A percentile compares a stretch with the other conserved stretches of the same genome.
Conservation (phyloP, 1,140 invertebrate genomes). For the Drosophila kepulauana region DNA sequence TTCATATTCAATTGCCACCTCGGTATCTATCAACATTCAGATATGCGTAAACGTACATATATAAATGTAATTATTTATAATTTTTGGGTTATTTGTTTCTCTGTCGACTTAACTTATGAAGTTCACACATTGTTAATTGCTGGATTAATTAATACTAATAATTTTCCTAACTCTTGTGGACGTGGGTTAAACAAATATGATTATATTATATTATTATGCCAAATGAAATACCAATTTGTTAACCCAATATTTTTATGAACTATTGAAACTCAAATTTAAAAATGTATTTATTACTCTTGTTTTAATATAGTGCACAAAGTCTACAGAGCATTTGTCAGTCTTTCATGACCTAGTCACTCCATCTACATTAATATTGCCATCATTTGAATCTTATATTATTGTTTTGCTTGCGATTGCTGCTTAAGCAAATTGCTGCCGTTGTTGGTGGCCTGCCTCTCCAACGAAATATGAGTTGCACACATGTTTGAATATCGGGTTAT, state of each 20-base stretch:
- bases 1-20: constrained; percentile 58
- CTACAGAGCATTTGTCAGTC: constrained; percentile 32
- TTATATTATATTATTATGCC: no score
- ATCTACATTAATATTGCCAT: constrained; percentile 45
- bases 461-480: constrained; percentile 70
- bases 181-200: no score
- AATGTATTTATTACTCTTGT: no score
- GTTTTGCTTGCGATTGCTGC: constrained; percentile 38
- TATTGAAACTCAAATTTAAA: no score
- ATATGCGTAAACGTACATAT: constrained; percentile 5
- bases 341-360: not conserved
- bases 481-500: constrained; percentile 39
- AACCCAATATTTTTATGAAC: no score
- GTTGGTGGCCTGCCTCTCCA: constrained; percentile 15
- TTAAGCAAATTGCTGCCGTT: constrained; percentile 44
- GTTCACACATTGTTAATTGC: constrained; percentile 64
- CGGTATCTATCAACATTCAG: constrained; percentile 35
- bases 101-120: constrained; percentile 57
- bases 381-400: constrained; percentile 51
- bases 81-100: constrained; percentile 55
- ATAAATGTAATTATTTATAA: constrained; percentile 47
- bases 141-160: constrained; percentile 37
- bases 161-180: no score
- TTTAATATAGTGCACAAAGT: no score
- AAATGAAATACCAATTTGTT: no score